phyloP scores from a whole-genome alignment of 2,797 vertebrate species.

The Pipistrellus kuhlii region DNA sequence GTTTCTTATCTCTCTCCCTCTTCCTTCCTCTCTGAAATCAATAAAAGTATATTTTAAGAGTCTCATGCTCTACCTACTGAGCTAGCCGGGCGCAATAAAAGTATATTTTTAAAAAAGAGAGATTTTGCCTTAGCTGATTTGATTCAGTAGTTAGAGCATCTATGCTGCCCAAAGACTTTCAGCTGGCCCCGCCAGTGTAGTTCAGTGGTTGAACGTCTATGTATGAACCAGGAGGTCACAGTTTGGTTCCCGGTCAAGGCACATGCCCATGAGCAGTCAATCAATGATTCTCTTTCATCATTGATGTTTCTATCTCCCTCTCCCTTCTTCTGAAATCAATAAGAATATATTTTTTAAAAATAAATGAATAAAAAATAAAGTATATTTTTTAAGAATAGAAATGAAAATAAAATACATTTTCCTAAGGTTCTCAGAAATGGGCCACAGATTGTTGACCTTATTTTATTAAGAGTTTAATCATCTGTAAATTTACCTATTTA shows the following conservation, averaged over 20 bases:
- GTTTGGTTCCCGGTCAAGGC: no score
- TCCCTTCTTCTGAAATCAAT: not conserved
- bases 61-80: no score
- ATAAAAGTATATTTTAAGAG: not conserved
- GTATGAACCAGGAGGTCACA: no score
- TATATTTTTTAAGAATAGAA: not conserved
- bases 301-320: not conserved
- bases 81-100: no score
- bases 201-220: no score
- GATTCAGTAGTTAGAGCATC: no score
- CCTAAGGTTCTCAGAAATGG: not conserved
- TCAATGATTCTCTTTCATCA: not conserved
- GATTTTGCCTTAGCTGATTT: no score
- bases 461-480: not conserved
- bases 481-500: constrained; percentile 7
- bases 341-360: not conserved
- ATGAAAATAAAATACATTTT: not conserved
- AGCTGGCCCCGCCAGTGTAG: no score
- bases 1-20: not conserved
- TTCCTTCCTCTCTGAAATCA: not conserved
- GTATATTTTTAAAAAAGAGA: not conserved
- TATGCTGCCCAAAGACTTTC: no score
- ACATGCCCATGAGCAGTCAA: not conserved
- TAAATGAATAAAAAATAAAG: not conserved
- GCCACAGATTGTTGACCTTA: not conserved